Evolutionary conservation across 1,140 invertebrate genomes (phyloP).

Genomic region (Drosophila punjabiensis): DNA sequence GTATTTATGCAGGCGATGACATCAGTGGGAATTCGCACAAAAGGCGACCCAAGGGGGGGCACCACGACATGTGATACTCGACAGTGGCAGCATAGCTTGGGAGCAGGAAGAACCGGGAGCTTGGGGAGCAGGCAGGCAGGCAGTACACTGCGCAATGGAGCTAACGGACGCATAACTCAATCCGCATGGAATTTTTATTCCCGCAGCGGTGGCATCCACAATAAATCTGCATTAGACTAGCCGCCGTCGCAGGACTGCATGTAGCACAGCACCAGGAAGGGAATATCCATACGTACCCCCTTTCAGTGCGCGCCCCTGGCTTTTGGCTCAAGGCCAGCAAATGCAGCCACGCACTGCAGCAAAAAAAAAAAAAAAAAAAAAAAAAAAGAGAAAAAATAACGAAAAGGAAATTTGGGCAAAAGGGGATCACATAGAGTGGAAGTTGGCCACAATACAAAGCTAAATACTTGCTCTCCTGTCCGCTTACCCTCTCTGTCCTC

Average conservation of each 20-base stretch:
- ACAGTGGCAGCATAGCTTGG: not conserved
- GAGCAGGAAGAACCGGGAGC: not conserved
- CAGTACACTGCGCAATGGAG: constrained; percentile 57
- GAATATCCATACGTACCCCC: constrained; percentile 1
- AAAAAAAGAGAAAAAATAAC: not conserved
- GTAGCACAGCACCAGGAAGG: constrained; percentile 1
- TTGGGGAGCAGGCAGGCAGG: not conserved
- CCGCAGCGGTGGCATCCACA: constrained; percentile 80
- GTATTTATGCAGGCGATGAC: constrained; percentile 63
- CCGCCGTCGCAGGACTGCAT: constrained; percentile 35
- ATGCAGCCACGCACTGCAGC: constrained; percentile 60
- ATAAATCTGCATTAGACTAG: constrained; percentile 80
- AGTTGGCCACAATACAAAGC: constrained; percentile 58
- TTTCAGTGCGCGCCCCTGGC: constrained; percentile 14
- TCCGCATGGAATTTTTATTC: constrained; percentile 83
- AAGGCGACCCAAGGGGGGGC: not conserved
- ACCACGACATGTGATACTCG: constrained; percentile 41
- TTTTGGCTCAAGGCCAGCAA: constrained; percentile 65
- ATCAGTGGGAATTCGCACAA: constrained; percentile 58
- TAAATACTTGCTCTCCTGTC: constrained; percentile 54
- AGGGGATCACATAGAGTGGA: constrained; percentile 13
- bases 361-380: constrained; percentile 28
- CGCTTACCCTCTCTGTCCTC: constrained; percentile 12
- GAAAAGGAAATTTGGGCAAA: constrained; percentile 11
- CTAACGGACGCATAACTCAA: constrained; percentile 83